Percentiles rank a stretch among this genome's conserved stretches.
Conservation (phyloP, 2,888 invertebrate species). For the Alcis repandata region DNA sequence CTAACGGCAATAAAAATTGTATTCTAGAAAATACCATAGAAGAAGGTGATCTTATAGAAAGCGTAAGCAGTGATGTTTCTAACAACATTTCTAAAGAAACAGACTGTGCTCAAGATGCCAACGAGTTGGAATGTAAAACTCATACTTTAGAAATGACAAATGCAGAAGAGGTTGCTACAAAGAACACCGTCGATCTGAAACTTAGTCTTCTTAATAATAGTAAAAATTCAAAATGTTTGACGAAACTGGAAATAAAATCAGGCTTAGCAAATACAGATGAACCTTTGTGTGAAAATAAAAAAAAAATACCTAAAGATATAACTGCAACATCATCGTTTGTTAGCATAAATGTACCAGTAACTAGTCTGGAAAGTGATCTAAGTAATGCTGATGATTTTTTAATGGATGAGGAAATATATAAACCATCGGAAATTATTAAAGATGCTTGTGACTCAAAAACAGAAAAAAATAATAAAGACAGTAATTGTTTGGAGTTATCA, state of each 20-base stretch:
- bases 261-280: not conserved
- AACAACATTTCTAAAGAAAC: constrained; percentile 9
- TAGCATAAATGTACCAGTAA: not conserved
- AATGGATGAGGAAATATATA: not conserved
- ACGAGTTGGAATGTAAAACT: constrained; percentile 4
- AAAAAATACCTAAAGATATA: not conserved
- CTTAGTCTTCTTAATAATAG: not conserved
- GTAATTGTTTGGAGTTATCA: not conserved
- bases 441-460: not conserved
- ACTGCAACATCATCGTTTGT: not conserved
- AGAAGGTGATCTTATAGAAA: not conserved
- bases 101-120: constrained; percentile 5
- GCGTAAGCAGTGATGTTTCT: not conserved
- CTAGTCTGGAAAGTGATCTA: not conserved
- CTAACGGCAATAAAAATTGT: constrained; percentile 1
- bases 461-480: not conserved
- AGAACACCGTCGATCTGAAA: not conserved
- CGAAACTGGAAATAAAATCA: not conserved
- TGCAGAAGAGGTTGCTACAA: not conserved
- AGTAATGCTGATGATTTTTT: not conserved
- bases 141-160: not conserved
- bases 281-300: constrained; percentile 1
- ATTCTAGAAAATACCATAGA: not conserved
- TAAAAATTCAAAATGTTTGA: not conserved
- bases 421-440: not conserved